Evolutionary conservation across 1,140 invertebrate species (phyloP), one percentile per base, ranked within the genome.

Genomic region (Dinoponera quadriceps): DNA sequence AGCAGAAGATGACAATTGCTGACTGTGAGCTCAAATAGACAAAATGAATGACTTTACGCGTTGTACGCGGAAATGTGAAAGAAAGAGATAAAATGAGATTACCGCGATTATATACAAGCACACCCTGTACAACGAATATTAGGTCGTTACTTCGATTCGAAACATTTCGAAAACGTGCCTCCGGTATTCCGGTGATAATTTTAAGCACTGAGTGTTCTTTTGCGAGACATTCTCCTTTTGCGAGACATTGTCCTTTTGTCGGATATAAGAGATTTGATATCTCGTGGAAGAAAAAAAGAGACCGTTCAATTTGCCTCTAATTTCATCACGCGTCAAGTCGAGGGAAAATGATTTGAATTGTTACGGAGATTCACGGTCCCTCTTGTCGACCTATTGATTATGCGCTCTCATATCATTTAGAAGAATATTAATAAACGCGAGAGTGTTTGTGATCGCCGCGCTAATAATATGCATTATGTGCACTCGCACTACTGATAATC

Each of bases 21-120:
- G 74, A 14, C 62, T 25, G 75, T 59, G 33, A 22, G 16, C 25
- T 75, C 72, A 78, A 86, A 88, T 91, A 60, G 72, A 84, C 88
- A 82, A 84, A 83, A 59, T 29, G 48, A 16, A n/a, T 25, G 49
- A 72, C 72, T 89, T 88, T 66, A 90, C 81, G 87, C 65, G 86
- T 86, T 86, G 77, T 7, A n/a, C 66, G 83, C 38, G 38, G 7
- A 7, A 33, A 7, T 3, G 33, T 3, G 33, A 33, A 7, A 33
- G 33, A 33, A 2, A 33, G 33, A 33, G 33, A 33, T 2, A 33
- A 7, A 33, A 7, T 3, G 33, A 33, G 4, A n/a, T n/a, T n/a
- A n/a, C n/a, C 20, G 66, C 22, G n/a, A 11, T 54, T 33, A 73
- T 77, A 84, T 89, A 82, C 82, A 82, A 88, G 66, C 55, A 68